These are phyloP conservation scores for Cryptoblepharus egeriae DNA, from an alignment of 2,797 vertebrate genomes.

Conservation along the genomic window DNA sequence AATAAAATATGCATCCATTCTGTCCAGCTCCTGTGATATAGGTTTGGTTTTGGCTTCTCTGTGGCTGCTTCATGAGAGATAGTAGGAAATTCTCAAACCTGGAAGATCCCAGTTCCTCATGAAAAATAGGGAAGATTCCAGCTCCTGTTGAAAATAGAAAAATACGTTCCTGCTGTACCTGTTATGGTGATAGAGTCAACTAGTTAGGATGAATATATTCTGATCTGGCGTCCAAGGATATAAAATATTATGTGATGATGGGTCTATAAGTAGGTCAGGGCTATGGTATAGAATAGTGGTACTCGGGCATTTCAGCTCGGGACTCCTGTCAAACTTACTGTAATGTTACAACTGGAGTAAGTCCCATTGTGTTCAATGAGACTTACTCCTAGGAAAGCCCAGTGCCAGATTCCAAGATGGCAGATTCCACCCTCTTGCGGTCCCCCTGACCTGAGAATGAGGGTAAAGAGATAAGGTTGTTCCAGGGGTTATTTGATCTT, in stretches of 20 bases:
- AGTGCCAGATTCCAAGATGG: too few relatives aligned
- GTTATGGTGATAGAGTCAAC: not conserved
- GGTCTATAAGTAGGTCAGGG: constrained; percentile 5
- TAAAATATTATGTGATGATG: not conserved
- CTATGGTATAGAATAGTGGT: not conserved
- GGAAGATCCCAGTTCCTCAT: not conserved
- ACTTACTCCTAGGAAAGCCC: too few relatives aligned
- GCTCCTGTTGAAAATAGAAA: too few relatives aligned
- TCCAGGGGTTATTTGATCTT: not conserved
- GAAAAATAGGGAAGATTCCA: not conserved
- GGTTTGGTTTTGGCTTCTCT: not conserved
- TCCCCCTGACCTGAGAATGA: too few relatives aligned
- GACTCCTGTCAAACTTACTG: too few relatives aligned
- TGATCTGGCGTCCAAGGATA: not conserved
- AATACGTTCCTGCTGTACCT: not conserved
- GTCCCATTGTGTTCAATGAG: too few relatives aligned
- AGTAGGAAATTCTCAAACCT: not conserved
- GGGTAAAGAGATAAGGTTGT: not conserved
- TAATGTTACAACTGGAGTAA: too few relatives aligned
- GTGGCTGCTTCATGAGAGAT: not conserved
- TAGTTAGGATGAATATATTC: not conserved
- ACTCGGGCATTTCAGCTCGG: too few relatives aligned
- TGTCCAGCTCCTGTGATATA: not conserved
- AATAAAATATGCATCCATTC: not conserved
- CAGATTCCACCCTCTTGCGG: too few relatives aligned